phyloP scores from a whole-genome alignment of 2,797 vertebrate genomes.

The Microcaecilia unicolor region DNA sequence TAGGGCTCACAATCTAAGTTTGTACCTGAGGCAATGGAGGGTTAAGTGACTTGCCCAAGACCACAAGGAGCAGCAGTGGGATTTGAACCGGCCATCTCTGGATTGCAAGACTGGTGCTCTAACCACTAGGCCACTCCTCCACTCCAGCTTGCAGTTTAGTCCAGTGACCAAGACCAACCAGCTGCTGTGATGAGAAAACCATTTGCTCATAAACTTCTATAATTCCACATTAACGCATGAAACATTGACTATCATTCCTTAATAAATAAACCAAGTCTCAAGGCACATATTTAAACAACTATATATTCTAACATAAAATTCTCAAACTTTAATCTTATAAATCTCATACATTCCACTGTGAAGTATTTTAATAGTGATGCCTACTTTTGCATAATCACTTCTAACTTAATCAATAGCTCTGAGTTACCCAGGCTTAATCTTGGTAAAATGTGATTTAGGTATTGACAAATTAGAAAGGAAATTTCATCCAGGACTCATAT shows the following conservation, averaged over 20 bases:
- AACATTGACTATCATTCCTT: conserved; percentile 15
- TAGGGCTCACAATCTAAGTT: too few species aligned
- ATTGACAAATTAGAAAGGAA: conserved; percentile 34
- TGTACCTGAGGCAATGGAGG: too few species aligned
- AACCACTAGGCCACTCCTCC: too few species aligned
- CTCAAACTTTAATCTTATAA: conserved; percentile 30
- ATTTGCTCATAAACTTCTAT: neutral
- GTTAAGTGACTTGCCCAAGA: too few species aligned
- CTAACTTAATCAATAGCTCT: conserved; percentile 42
- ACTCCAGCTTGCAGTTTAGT: neutral
- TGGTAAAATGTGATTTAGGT: conserved; percentile 44
- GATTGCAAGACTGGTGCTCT: too few species aligned
- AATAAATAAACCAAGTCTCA: conserved; percentile 23
- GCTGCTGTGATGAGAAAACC: conserved; percentile 5
- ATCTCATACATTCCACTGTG: conserved; percentile 29
- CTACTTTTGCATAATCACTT: conserved; percentile 40
- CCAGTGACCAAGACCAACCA: neutral
- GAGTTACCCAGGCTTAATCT: conserved; percentile 44
- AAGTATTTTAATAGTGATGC: conserved; percentile 35
- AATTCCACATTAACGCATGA: conserved; percentile 9
- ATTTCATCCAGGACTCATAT: conserved; percentile 16
- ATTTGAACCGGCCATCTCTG: too few species aligned
- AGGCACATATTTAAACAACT: neutral
- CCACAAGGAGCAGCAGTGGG: too few species aligned
- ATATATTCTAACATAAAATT: conserved; percentile 33